Base-by-base conservation (phyloP, 2,888 invertebrate species). In the Rotaria sp. region DNA sequence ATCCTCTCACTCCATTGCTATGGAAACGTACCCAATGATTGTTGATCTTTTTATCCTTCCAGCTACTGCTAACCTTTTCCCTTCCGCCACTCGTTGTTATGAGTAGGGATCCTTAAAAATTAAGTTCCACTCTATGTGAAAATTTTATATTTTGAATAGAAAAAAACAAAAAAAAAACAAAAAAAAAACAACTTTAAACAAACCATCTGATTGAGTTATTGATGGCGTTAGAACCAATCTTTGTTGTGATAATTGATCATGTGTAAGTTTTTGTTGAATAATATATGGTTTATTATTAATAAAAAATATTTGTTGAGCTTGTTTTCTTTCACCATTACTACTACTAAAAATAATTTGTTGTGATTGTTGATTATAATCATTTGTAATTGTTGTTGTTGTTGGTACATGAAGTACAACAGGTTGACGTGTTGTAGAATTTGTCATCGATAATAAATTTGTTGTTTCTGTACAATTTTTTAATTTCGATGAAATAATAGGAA, bases 251-350 rank as follows among this genome's bases (percentile, higher is more conserved):
- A 38, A 67, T 67, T 30, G 67, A 67, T 67, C 67, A 21, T 67
- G 67, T 38, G 67, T 67, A 21, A 67, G 4, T 67, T 67, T 67
- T 26, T 80, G 80, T 80, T 80, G 80, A 13, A 80, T 41, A 45
- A 80, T 26, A 80, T 80, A 80, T 15, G 80, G 80, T 80, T 80
- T 80, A 80, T 80, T 80, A n/a, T 80, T 80, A 45, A 80, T 80
- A 45, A 80, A 45, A 80, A 80, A 80, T 45, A 80, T 80, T 41
- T 80, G 80, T 80, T 80, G 80, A 21, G 45, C 26, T n/a, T 80
- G 80, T n/a, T 45, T n/a, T 35, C 21, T 67, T 45, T 45, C 45
- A 24, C 38, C 75, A 75, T 75, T 38, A 41, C 8, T 74, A 38
- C 26, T 41, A 45, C 45, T 45, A 45, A 80, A 80, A 45, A 80